Evolutionary conservation across 2,797 vertebrate species (phyloP), one percentile per base, ranked within the genome.

Genomic region (Phataginus tricuspis): DNA sequence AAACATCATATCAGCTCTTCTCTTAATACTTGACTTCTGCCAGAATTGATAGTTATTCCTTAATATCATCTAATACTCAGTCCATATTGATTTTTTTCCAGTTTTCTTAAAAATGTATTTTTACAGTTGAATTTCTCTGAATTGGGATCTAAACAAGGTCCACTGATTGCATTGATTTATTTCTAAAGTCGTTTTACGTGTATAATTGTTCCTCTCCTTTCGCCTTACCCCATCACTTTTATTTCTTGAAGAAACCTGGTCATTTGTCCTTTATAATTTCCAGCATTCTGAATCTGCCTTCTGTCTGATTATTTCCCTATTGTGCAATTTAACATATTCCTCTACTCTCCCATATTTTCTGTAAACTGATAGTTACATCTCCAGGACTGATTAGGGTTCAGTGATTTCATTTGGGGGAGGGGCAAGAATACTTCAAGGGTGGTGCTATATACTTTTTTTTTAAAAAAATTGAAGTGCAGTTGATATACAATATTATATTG

Each of bases 111-210:
- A 64, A 72, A 31, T 51, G 1, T 69, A 42, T 87, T 90, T 95
- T 91, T 69, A 63, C 0, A 68, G 34, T 64, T 88, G 39, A 61
- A 63, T 94, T 88, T 90, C 3, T 92, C 86, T 94, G 49, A 94
- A 78, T 53, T 31, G 19, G 13, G 2, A 55, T 96, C 78, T 79
- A 68, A 75, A 78, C 15, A 45, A 90, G 31, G 7, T 80, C 29
- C 13, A 18, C 42, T 59, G 10, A 83, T 21, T 45, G 13, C 7
- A 37, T 23, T 37, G 39, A 25, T 78, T 68, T n/a, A 31, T 86
- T 89, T 97, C 68, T 87, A 64, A 75, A 90, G 66, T 55, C 66
- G 27, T 86, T 79, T 63, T 68, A 45, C 5, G 55, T 86, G 84
- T 80, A 15, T 63, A 94, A 55, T 31, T 7, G 37, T 34, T 92